Evolutionary conservation across 2,797 vertebrate species (phyloP), one percentile per base, ranked within the genome.

Genomic region (Ptychadena robeensis): DNA sequence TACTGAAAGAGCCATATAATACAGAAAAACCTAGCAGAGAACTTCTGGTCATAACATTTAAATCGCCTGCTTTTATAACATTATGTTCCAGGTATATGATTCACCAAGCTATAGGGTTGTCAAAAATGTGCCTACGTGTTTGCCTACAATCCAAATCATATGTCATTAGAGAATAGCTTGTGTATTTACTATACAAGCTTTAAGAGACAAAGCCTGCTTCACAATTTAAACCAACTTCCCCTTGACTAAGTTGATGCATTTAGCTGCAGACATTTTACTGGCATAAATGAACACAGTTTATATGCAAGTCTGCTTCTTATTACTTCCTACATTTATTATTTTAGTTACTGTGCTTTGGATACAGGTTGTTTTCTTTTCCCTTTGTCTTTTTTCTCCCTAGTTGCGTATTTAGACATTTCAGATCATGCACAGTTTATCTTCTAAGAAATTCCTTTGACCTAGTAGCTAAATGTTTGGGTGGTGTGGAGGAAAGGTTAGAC

Each of bases 61-160:
- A n/a, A n/a, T n/a, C n/a, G n/a, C n/a, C n/a, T n/a, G 37, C 28
- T 40, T 34, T 64, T 53, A 77, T 66, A 82, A 82, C 81, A 37
- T 38, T 78, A 3, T 82, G 81, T 82, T 69, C 73, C 67, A 82
- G 9, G 37, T 32, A 70, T 11, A 27, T 31, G 66, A 68, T 70
- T 77, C 73, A 76, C 32, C 48, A 57, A 82, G 78, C 78, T 53
- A 18, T 64, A 37, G 34, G 57, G 12, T 35, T 77, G 57, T 82
- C 73, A 71, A 70, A n/a, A 75, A 67, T 37, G 70, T 81, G 37
- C 38, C 69, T 71, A 27, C 31, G 53, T 78, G n/a, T 70, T 32
- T 78, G 66, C 40, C 72, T 78, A 44, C 44, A 48, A 82, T 82
- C 69, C 73, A 74, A 67, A 59, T 31, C 63, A 76, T 69, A 35